These are phyloP conservation scores for Dicentrarchus labrax DNA, from an alignment of 2,113 vertebrate genomes.

Conservation along the genomic window DNA sequence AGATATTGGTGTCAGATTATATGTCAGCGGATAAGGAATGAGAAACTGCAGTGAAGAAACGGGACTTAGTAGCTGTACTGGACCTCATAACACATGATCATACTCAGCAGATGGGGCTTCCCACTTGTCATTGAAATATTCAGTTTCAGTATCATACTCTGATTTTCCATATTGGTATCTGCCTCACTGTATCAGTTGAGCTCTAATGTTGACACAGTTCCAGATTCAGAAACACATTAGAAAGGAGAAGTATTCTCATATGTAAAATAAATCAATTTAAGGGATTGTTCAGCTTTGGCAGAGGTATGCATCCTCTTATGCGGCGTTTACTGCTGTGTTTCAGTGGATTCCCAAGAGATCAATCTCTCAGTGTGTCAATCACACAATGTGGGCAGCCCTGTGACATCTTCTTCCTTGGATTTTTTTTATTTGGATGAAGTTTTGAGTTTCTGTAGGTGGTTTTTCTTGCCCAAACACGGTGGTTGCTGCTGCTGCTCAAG, in stretches of 20 bases:
- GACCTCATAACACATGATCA: not conserved
- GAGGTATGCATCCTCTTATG: not conserved
- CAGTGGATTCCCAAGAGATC: not conserved
- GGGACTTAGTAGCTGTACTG: not conserved
- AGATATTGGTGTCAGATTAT: not conserved
- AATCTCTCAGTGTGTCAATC: conserved; percentile 32
- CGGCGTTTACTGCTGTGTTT: not conserved
- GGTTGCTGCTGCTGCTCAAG: conserved; percentile 15
- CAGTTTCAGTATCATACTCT: not conserved
- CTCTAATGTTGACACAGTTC: not conserved
- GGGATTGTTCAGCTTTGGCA: not conserved
- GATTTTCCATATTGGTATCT: not conserved
- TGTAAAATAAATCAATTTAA: not conserved
- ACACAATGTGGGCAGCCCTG: conserved; percentile 39
- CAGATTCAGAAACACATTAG: not conserved
- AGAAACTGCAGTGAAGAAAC: not conserved
- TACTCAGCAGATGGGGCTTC: not conserved
- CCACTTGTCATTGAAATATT: conserved; percentile 2
- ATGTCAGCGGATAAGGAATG: not conserved
- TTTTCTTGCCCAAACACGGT: conserved; percentile 8
- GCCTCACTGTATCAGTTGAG: too few species aligned
- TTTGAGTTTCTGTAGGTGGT: conserved; percentile 28
- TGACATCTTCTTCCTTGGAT: conserved; percentile 28
- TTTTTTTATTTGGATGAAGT: conserved; percentile 29
- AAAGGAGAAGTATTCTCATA: not conserved